phyloP scores from a whole-genome alignment of 23 tunicate species.

The Aplidium turbinatum region DNA sequence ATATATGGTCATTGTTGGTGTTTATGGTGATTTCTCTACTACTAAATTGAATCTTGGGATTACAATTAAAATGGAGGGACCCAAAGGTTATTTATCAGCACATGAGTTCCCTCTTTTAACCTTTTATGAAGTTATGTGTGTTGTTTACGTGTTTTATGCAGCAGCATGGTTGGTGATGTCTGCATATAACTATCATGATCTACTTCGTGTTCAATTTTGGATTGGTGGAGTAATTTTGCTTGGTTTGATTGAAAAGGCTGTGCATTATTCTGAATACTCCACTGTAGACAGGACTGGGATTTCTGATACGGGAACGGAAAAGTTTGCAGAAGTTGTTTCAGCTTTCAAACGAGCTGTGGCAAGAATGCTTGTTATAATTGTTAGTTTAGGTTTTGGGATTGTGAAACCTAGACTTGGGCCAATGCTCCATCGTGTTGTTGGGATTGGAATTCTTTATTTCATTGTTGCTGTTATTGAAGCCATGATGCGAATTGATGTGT shows the following conservation, averaged over 20 bases:
- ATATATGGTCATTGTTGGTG: background rate
- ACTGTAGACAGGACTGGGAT: constrained; percentile 72
- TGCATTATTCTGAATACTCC: constrained; percentile 70
- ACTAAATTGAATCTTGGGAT: constrained; percentile 15
- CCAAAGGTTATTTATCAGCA: constrained; percentile 89
- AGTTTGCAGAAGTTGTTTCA: constrained; percentile 92
- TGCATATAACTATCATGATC: constrained; percentile 78
- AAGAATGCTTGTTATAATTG: constrained; percentile 96
- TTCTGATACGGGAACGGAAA: constrained; percentile 72
- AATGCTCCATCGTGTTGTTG: constrained; percentile 91
- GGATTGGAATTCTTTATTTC: constrained; percentile 82
- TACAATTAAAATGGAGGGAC: constrained; percentile 52
- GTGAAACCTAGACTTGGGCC: constrained; percentile 98
- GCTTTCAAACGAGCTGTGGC: constrained; percentile 81
- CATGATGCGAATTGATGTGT: constrained; percentile 67
- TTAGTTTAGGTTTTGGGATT: constrained; percentile 95
- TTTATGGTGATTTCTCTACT: background rate
- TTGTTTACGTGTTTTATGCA: constrained; percentile 74
- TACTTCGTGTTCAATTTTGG: constrained; percentile 97
- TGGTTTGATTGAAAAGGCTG: constrained; percentile 98
- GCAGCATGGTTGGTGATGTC: constrained; percentile 79
- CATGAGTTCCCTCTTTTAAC: constrained; percentile 91
- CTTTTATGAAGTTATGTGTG: constrained; percentile 84
- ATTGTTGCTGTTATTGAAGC: constrained; percentile 83
- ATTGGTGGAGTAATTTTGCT: constrained; percentile 95